Base-by-base conservation (phyloP, 2,113 vertebrate species). In the Hoplias malabaricus region DNA sequence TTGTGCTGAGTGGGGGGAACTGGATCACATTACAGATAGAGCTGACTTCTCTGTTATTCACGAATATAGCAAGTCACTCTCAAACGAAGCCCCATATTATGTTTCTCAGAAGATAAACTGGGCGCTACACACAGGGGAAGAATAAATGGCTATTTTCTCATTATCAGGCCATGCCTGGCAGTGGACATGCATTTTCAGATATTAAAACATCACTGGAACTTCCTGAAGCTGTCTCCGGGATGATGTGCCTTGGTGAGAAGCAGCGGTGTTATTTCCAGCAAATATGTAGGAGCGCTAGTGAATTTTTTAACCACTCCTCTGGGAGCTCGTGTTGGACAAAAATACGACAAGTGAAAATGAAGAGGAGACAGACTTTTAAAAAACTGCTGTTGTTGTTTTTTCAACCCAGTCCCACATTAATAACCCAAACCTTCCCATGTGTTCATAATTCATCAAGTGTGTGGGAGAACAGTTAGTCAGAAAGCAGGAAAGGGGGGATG, bases 21-120 rank as follows among this genome's bases (percentile, higher is more conserved):
- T 69, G 75, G 75, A 69, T 77, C 38, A 2, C 53, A 66, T 77
- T 77, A 77, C 75, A 69, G 66, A 69, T 67, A 77, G 33, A 19
- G 10, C 54, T 5, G 46, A 57, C 63, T 42, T 40, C 33, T 56
- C 65, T 77, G 48, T 77, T 77, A 59, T 77, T 77, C 75, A 69
- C 27, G 3, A 59, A 59, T 42, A 59, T 36, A 38, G 75, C 50
- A 69, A 27, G 12, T 19, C 2, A 48, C 38, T 19, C 50, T 61
- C 13, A 29, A 69, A 59, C 14, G 40, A 19, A 27, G 48, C 48
- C 19, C 40, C 14, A 5, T 31, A 69, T 62, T 48, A n/a, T 31
- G 50, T 48, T 36, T 38, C 66, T 61, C 29, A n/a, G 19, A 61
- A 69, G 66, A 77, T 61, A 61, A 61, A 62, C 54, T 8, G 54